Evolutionary conservation across 2,113 vertebrate genomes (phyloP).

Genomic region (Burhinus bistriatus): DNA sequence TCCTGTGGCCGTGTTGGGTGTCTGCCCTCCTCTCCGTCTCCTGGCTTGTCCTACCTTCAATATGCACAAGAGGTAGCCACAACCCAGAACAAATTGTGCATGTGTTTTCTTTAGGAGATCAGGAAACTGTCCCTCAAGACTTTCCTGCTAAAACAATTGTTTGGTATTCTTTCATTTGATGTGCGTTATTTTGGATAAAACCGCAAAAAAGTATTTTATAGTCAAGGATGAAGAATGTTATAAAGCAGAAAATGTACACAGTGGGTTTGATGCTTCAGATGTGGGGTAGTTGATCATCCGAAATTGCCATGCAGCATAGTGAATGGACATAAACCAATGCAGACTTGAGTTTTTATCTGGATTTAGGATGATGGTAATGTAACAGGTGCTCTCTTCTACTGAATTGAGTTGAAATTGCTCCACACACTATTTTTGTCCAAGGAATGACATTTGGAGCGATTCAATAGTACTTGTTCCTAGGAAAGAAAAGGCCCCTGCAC

Average conservation of each 20-base stretch:
- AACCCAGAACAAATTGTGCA: not conserved
- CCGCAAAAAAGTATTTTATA: not conserved
- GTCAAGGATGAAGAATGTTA: not conserved
- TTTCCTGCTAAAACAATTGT: not conserved
- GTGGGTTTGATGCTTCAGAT: not conserved
- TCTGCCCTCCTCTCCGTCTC: not conserved
- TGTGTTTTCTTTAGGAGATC: not conserved
- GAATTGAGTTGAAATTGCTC: not conserved
- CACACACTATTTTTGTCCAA: not conserved
- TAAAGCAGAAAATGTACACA: not conserved
- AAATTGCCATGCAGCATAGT: not conserved
- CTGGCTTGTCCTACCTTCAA: not conserved
- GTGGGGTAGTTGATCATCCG: not conserved
- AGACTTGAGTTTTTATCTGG: not conserved
- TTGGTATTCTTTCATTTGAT: not conserved
- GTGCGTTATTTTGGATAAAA: not conserved
- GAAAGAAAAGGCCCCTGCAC: not conserved
- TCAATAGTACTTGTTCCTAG: not conserved
- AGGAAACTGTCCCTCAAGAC: rapidly evolving
- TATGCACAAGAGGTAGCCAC: not conserved
- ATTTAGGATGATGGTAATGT: not conserved
- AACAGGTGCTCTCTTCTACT: not conserved
- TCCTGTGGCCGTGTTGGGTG: not conserved
- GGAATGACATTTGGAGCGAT: not conserved
- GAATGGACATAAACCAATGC: not conserved